Conservation (phyloP, 2,113 vertebrate genomes). For the Ceyx melanurus region DNA sequence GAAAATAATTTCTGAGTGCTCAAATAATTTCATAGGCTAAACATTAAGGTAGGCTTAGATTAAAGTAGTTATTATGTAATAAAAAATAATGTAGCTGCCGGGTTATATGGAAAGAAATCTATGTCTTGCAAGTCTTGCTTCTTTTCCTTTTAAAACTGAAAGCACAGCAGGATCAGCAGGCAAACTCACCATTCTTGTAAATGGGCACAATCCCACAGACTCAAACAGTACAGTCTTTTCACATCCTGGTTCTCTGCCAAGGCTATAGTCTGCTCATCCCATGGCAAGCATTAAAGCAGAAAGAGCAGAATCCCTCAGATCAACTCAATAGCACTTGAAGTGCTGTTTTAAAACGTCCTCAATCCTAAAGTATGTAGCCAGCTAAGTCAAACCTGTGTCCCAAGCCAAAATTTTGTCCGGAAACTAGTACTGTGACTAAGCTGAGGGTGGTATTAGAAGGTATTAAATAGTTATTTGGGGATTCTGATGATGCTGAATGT, state of each 20-base stretch:
- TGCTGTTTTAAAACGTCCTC: not conserved
- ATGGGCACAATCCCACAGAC: not conserved
- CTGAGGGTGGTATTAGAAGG: not conserved
- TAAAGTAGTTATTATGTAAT: not conserved
- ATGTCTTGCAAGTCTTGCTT: not conserved
- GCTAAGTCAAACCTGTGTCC: not conserved
- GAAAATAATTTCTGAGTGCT: not conserved
- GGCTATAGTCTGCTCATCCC: not conserved
- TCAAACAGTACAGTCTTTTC: not conserved
- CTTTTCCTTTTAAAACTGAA: not conserved
- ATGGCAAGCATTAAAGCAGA: not conserved
- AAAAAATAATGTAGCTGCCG: not conserved
- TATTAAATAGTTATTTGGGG: slow-evolving; percentile 45
- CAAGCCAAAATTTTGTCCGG: slow-evolving; percentile 20
- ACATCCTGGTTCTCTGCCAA: not conserved
- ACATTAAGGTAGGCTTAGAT: not conserved
- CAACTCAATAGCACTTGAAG: not conserved
- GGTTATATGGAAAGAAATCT: not conserved
- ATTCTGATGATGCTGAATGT: slow-evolving; percentile 6
- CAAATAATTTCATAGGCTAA: not conserved
- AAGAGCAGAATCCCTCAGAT: not conserved
- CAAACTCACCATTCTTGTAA: not conserved
- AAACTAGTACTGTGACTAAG: not conserved
- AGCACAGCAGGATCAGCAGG: not conserved
- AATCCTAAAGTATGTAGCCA: not conserved